phyloP scores from a whole-genome alignment of 2,113 vertebrate genomes.

The Motacilla tschutschensis region DNA sequence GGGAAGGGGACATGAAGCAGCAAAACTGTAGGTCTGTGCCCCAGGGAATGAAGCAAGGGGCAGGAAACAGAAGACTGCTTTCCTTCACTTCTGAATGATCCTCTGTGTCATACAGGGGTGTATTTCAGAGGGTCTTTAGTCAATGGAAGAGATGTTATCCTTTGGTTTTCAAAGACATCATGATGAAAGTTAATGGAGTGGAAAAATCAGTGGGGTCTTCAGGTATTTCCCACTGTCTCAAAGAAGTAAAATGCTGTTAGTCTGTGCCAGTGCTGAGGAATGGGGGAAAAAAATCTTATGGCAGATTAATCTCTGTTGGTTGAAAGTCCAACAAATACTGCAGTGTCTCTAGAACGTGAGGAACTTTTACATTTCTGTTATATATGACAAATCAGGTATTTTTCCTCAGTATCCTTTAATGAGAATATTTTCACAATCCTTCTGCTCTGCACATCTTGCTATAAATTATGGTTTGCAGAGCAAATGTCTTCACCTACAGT shows the following conservation, averaged over 20 bases:
- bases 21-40: neutral
- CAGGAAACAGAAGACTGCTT: neutral
- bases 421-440: neutral
- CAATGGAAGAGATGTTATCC: neutral
- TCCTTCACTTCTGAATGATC: neutral
- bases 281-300: neutral
- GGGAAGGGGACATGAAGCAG: neutral
- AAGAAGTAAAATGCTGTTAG: neutral
- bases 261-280: neutral
- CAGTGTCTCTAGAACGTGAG: neutral
- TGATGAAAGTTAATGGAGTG: neutral
- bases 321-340: neutral
- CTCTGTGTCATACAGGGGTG: neutral
- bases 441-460: conserved; percentile 1
- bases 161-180: conserved; percentile 12
- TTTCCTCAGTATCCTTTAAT: neutral
- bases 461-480: conserved; percentile 28
- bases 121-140: neutral
- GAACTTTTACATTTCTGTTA: conserved; percentile 1
- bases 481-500: conserved; percentile 21
- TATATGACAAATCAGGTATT: neutral
- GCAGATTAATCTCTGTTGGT: neutral
- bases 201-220: conserved; percentile 17
- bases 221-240: neutral
- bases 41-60: neutral